phyloP scores from a whole-genome alignment of 1,140 invertebrate species.

The Atta colombica region DNA sequence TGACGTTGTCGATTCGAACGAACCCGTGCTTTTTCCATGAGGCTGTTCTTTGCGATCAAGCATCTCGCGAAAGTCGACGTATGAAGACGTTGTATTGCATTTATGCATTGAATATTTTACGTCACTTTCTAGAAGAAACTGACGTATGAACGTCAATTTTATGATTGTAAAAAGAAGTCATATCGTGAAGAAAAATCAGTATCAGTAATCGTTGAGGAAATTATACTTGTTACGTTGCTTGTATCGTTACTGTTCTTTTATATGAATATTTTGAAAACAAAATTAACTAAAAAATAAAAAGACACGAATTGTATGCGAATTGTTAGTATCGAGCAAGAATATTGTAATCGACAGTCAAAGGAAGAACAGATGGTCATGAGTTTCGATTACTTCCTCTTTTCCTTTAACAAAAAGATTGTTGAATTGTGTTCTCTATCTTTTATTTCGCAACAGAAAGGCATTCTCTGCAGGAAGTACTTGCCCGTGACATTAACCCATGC shows the following conservation, averaged over 20 bases:
- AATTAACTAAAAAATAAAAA: slow-evolving; percentile 20
- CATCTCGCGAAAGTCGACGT: slow-evolving; percentile 14
- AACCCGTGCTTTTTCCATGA: neutral
- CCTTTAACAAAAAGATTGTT: neutral
- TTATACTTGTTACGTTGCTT: neutral
- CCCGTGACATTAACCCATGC: neutral
- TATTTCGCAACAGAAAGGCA: neutral
- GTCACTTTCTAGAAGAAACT: neutral
- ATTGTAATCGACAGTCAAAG: slow-evolving; percentile 21
- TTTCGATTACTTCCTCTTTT: slow-evolving; percentile 1
- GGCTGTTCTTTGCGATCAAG: neutral
- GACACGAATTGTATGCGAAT: neutral
- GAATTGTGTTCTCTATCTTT: neutral
- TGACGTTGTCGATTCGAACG: slow-evolving; percentile 28
- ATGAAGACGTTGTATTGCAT: slow-evolving; percentile 38
- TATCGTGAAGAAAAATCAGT: neutral
- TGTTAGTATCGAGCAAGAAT: neutral
- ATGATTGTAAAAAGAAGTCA: neutral
- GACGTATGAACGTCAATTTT: neutral
- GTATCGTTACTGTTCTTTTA: neutral
- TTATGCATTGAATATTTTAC: slow-evolving; percentile 55
- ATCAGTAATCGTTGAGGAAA: neutral
- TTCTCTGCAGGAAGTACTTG: neutral
- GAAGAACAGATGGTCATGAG: neutral
- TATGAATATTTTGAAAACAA: neutral